These are phyloP conservation scores for Psix sp. DNA, from an alignment of 1,140 invertebrate species.

Conservation along the genomic window DNA sequence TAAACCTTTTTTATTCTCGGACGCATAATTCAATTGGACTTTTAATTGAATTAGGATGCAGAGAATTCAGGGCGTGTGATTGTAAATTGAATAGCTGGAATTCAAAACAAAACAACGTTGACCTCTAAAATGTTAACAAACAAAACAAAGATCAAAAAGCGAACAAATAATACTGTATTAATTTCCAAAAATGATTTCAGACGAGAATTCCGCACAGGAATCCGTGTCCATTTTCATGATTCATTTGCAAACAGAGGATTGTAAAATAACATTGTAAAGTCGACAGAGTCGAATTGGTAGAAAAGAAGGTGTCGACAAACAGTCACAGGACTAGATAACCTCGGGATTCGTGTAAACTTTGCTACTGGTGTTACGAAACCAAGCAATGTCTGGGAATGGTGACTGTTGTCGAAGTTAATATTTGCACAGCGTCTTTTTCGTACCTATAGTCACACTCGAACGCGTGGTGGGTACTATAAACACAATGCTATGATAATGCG, in stretches of 20 bases:
- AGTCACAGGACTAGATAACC: constrained; percentile 60
- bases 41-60: constrained; percentile 43
- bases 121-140: neutral
- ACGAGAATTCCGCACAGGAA: too few relatives aligned
- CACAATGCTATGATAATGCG: constrained; percentile 59
- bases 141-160: neutral
- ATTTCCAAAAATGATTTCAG: neutral
- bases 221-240: constrained; percentile 13
- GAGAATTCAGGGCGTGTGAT: constrained; percentile 17
- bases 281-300: constrained; percentile 16
- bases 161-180: neutral
- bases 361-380: constrained; percentile 63
- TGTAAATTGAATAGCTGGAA: too few relatives aligned
- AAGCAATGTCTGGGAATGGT: constrained; percentile 60
- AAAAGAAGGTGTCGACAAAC: constrained; percentile 54
- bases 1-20: constrained; percentile 41
- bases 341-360: constrained; percentile 60
- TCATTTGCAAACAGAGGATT: constrained; percentile 6
- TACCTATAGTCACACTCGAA: constrained; percentile 58
- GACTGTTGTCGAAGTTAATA: constrained; percentile 62
- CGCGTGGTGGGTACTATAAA: constrained; percentile 59
- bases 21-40: constrained; percentile 51
- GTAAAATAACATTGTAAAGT: constrained; percentile 37
- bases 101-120: too few relatives aligned
- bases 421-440: constrained; percentile 62